Evolutionary conservation across 2,797 vertebrate genomes (phyloP).

Genomic region (Atherinosoma microstoma): DNA sequence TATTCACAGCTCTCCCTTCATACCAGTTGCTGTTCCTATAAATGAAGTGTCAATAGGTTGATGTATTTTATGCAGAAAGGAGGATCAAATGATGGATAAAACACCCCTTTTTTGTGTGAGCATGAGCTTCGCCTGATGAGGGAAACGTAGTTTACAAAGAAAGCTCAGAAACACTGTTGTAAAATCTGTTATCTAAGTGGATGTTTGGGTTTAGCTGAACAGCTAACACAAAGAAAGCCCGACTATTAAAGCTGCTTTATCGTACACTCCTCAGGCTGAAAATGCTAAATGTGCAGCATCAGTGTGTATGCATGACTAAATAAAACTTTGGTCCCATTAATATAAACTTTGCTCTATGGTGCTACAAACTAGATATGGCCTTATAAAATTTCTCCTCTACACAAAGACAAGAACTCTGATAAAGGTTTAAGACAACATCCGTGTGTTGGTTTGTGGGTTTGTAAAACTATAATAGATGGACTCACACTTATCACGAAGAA

Average conservation of each 20-base stretch:
- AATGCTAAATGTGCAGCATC: neutral
- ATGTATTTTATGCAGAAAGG: too few relatives aligned
- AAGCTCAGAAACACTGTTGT: too few relatives aligned
- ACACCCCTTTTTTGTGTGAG: too few relatives aligned
- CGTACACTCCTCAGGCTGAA: neutral
- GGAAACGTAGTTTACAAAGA: too few relatives aligned
- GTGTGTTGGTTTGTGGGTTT: neutral
- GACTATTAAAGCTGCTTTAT: neutral
- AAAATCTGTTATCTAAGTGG: too few relatives aligned
- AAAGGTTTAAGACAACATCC: neutral
- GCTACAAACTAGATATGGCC: neutral
- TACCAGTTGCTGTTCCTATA: too few relatives aligned
- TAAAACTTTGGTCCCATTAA: neutral
- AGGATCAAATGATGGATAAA: too few relatives aligned
- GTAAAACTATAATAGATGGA: neutral
- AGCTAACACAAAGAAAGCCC: too few relatives aligned
- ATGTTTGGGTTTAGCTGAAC: too few relatives aligned
- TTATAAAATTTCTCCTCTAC: neutral
- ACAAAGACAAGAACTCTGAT: neutral
- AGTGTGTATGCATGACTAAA: neutral
- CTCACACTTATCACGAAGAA: neutral
- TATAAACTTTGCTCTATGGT: neutral
- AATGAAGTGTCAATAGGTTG: too few relatives aligned
- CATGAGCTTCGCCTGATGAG: too few relatives aligned
- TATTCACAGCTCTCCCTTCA: too few relatives aligned